Percentiles rank a stretch among this genome's conserved stretches.
Conservation (phyloP, 1,140 invertebrate genomes). For the Antheraea mylitta region DNA sequence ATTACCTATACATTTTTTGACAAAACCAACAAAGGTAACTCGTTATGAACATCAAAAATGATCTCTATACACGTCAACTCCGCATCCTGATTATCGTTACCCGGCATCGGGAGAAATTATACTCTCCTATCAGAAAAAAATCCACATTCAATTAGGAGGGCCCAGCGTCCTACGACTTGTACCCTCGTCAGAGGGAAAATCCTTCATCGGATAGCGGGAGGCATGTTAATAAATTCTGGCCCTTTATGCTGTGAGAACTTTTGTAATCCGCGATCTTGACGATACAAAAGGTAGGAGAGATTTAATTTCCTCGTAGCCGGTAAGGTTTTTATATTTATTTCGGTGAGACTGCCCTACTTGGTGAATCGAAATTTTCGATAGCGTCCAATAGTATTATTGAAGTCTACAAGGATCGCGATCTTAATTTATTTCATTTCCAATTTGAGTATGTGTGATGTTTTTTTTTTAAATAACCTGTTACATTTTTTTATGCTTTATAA, state of each 20-base stretch:
- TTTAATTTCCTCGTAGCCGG: constrained; percentile 19
- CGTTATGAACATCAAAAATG: neutral
- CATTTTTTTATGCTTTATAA: too few relatives aligned
- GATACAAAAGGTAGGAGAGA: constrained; percentile 13
- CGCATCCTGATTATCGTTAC: neutral
- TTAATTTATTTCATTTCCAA: neutral
- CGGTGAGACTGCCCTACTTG: neutral
- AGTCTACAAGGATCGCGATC: neutral
- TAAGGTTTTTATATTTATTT: neutral
- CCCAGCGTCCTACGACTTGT: neutral
- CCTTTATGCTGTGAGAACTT: constrained; percentile 18
- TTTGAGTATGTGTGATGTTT: too few relatives aligned
- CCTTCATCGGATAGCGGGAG: neutral
- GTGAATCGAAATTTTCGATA: neutral
- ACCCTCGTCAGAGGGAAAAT: constrained; percentile 9
- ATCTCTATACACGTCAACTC: neutral
- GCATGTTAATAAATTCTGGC: constrained; percentile 20
- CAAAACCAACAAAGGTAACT: neutral
- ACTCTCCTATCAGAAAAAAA: constrained; percentile 3
- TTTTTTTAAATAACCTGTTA: too few relatives aligned
- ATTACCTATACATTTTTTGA: neutral
- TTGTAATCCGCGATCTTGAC: constrained; percentile 15
- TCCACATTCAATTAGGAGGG: constrained; percentile 3
- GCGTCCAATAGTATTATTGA: neutral
- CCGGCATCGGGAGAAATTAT: neutral